These are phyloP conservation scores for Whitmania pigra DNA, from an alignment of 1,140 invertebrate genomes.

Conservation along the genomic window DNA sequence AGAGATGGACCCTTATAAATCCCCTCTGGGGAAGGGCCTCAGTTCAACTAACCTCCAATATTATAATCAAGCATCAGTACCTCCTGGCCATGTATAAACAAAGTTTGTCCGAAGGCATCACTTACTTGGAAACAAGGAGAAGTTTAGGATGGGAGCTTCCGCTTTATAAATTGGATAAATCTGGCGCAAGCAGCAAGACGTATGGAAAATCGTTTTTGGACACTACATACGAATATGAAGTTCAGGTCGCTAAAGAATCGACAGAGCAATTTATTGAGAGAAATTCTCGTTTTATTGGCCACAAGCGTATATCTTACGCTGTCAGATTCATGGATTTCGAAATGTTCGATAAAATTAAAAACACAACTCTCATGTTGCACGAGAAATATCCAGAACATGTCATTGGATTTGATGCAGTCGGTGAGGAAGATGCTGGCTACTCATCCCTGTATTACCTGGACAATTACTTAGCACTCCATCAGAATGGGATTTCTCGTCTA, in stretches of 20 bases:
- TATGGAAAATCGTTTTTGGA: slow-evolving; percentile 27
- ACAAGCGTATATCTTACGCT: slow-evolving; percentile 25
- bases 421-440: slow-evolving; percentile 32
- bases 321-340: background rate
- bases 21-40: slow-evolving; percentile 15
- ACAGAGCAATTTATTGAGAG: background rate
- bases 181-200: background rate
- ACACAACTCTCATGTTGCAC: slow-evolving; percentile 21
- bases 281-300: slow-evolving; percentile 27
- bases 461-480: slow-evolving; percentile 23
- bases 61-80: slow-evolving; percentile 25
- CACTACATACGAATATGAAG: slow-evolving; percentile 24
- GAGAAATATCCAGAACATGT: slow-evolving; percentile 29
- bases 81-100: slow-evolving; percentile 26
- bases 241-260: slow-evolving; percentile 19
- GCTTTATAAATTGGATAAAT: slow-evolving; percentile 26
- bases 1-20: slow-evolving; percentile 17
- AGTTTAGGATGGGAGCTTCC: slow-evolving; percentile 18
- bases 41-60: slow-evolving; percentile 14
- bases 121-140: slow-evolving; percentile 28
- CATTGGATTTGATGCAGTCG: slow-evolving; percentile 30
- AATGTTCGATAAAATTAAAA: slow-evolving; percentile 6
- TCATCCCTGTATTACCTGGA: slow-evolving; percentile 28
- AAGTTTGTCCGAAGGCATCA: slow-evolving; percentile 28
- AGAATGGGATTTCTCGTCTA: slow-evolving; percentile 20